These are phyloP conservation scores for Dioctria rufipes DNA, from an alignment of 2,888 invertebrate genomes.

Conservation along the genomic window DNA sequence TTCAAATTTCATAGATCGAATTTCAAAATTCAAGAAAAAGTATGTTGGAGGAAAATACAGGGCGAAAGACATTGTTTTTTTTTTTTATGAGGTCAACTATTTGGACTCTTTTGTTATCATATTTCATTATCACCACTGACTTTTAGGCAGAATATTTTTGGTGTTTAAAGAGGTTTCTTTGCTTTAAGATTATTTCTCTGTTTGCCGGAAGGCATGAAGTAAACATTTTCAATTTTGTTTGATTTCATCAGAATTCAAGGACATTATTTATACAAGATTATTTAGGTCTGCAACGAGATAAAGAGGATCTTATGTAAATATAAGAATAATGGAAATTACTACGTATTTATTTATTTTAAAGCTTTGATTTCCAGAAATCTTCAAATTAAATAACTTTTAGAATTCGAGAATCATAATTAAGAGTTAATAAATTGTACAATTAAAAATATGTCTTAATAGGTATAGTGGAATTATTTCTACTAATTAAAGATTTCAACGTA, in stretches of 20 bases:
- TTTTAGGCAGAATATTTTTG: not conserved
- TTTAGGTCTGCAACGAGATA: not conserved
- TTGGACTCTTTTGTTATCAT: constrained; percentile 12
- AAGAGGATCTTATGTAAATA: constrained; percentile 1
- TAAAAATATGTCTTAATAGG: too few species aligned
- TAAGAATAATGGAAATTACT: not conserved
- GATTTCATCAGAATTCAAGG: constrained; percentile 29
- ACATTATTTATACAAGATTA: constrained; percentile 21
- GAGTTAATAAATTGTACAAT: too few species aligned
- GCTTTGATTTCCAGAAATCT: too few species aligned
- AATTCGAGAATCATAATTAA: too few species aligned
- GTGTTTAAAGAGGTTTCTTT: constrained; percentile 28
- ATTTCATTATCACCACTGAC: constrained; percentile 28
- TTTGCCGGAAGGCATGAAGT: constrained; percentile 14
- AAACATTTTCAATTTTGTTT: constrained; percentile 37
- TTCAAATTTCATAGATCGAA: constrained; percentile 44
- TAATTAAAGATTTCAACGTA: too few species aligned
- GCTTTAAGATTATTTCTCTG: not conserved
- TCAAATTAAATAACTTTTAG: too few species aligned
- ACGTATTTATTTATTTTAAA: too few species aligned
- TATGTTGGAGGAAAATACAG: not conserved
- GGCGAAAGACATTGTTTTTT: not conserved
- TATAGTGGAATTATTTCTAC: too few species aligned
- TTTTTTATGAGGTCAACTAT: not conserved
- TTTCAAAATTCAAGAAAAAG: constrained; percentile 19